Conservation (phyloP, 2,113 vertebrate species). For the Oenanthe melanoleuca region DNA sequence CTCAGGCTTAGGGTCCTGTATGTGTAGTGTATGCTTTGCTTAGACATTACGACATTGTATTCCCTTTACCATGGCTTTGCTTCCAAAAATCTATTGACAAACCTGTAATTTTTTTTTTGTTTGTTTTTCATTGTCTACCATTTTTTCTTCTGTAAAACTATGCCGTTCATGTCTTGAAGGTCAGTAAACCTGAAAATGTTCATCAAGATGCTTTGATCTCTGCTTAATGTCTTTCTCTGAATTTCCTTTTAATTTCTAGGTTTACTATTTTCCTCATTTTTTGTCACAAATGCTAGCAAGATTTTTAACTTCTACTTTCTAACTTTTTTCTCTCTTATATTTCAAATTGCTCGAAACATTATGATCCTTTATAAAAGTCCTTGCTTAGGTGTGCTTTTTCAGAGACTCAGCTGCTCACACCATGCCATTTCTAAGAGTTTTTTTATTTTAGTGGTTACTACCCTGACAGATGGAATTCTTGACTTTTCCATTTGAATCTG, state of each 20-base stretch:
- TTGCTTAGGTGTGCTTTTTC: background rate
- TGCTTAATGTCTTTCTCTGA: background rate
- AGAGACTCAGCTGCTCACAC: background rate
- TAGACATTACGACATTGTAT: fast-evolving
- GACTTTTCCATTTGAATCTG: background rate
- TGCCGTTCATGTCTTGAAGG: fast-evolving
- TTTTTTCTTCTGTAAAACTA: background rate
- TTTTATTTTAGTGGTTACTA: background rate
- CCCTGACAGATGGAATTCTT: background rate
- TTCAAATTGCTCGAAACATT: background rate
- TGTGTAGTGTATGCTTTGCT: background rate
- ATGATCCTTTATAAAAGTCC: background rate
- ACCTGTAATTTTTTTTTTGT: background rate
- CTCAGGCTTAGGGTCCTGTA: fast-evolving
- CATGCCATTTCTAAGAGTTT: background rate
- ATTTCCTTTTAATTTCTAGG: background rate
- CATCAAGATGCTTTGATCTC: background rate
- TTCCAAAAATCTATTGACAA: background rate
- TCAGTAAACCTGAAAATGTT: background rate
- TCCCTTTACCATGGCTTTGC: background rate
- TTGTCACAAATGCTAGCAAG: background rate
- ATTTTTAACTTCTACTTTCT: background rate
- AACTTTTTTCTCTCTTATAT: background rate
- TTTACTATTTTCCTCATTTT: background rate
- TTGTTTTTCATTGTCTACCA: background rate